These are phyloP conservation scores for Cladorhizidae sp. DNA, from an alignment of 37 sponge, comb jelly and placozoan genomes.

Conservation along the genomic window DNA sequence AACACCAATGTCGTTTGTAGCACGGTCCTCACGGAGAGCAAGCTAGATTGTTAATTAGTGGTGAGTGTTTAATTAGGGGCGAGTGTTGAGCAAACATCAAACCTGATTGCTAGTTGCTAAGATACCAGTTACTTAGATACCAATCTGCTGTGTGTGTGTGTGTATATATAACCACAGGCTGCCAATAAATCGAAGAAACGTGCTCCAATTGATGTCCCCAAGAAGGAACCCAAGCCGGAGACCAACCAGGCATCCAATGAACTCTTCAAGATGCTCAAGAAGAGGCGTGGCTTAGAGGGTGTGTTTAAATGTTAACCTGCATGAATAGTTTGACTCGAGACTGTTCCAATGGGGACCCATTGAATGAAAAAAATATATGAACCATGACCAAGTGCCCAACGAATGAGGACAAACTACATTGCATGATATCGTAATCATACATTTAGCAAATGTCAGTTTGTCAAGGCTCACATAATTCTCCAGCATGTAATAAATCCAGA, in stretches of 20 bases:
- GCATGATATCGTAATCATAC: background rate
- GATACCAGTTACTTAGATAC: background rate
- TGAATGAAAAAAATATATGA: no score
- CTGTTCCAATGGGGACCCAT: no score
- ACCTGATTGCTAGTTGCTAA: no score
- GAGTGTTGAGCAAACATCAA: no score
- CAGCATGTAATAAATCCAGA: conserved; percentile 70
- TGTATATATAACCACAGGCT: no score
- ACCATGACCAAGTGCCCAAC: no score
- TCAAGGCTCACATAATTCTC: conserved; percentile 62
- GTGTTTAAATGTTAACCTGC: background rate
- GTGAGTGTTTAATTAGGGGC: no score
- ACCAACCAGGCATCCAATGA: conserved; percentile 25
- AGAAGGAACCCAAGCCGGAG: conserved; percentile 13
- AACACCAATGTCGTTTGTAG: background rate
- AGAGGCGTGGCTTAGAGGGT: conserved; percentile 38
- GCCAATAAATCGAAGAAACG: conserved; percentile 1
- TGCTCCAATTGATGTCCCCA: conserved; percentile 36
- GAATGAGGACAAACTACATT: conserved; percentile 27
- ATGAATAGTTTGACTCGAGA: no score
- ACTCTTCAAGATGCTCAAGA: conserved; percentile 51
- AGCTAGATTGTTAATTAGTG: no score
- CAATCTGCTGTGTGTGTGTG: no score
- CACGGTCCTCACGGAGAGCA: no score
- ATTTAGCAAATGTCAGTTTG: background rate